Evolutionary conservation across 2,113 vertebrate species (phyloP), one percentile per base, ranked within the genome.

Genomic region (Mustela nigripes): DNA sequence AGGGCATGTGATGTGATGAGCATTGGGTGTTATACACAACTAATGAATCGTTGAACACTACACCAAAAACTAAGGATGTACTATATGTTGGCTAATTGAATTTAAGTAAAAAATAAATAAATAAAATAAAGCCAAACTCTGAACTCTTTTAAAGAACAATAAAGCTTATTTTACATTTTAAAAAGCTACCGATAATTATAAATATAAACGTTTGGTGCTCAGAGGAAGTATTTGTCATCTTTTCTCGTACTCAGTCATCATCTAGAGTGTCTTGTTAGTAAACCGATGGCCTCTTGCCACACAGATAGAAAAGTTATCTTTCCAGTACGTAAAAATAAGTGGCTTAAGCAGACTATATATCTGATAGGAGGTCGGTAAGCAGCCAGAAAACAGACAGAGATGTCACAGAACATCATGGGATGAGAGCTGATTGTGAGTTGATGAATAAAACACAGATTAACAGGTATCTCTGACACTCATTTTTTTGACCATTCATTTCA

Each of bases 81-180:
- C 63, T 65, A 7, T 33, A 65, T 33, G 63, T 67, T 33, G 14
- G 31, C 63, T 67, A 67, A 67, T 67, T 16, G 63, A 67, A 33
- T 33, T 16, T 33, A 33, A 67, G 33, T 67, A 33, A 67, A 67
- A 65, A 67, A 67, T 65, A 65, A 67, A 15, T 65, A 65, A 65
- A 33, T 67, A 65, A 31, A 65, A 65, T 15, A 67, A 67, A 67
- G 33, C 63, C 63, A 97, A 98, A 96, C 92, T 97, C 97, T 65
- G 9, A 96, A 62, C 82, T 95, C 97, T 97, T 98, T 96, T 96
- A 97, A 98, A 97, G 95, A 98, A 95, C 95, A 98, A 98, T 94
- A 97, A 97, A 62, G 65, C 96, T 26, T 97, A 96, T 95, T 98
- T 98, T 88, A 97, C 97, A 31, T 48, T 8, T 15, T 33, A 67